Evolutionary conservation across 2,113 vertebrate species (phyloP).

Genomic region (Onychostruthus taczanowskii): DNA sequence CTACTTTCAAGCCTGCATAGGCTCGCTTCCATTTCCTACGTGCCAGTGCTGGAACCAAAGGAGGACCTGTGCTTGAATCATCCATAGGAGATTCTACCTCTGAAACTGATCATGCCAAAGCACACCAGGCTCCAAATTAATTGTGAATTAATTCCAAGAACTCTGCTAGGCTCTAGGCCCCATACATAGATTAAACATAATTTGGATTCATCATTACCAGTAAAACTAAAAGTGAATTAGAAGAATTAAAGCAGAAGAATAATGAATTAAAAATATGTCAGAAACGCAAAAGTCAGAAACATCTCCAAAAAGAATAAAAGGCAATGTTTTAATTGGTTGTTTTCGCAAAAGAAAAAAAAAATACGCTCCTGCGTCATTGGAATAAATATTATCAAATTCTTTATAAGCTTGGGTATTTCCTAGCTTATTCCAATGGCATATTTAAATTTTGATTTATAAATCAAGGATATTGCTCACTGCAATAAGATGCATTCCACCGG

Average conservation of each 20-base stretch:
- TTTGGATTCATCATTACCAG: neutral
- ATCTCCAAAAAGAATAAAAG: neutral
- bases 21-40: rapidly evolving
- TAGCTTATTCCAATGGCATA: neutral
- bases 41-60: neutral
- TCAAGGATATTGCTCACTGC: neutral
- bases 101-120: neutral
- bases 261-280: neutral
- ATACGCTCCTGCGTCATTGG: neutral
- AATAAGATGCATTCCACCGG: neutral
- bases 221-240: neutral
- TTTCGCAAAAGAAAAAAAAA: neutral
- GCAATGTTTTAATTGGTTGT: neutral
- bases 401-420: neutral
- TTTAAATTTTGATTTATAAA: constrained; percentile 29
- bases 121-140: neutral
- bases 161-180: neutral
- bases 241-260: neutral
- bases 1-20: neutral
- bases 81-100: neutral
- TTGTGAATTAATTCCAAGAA: neutral
- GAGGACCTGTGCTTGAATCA: neutral
- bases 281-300: neutral
- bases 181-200: neutral
- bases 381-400: neutral